Evolutionary conservation across 1,140 invertebrate genomes (phyloP), one percentile per base, ranked within the genome.

Genomic region (Coboldia fuscipes): DNA sequence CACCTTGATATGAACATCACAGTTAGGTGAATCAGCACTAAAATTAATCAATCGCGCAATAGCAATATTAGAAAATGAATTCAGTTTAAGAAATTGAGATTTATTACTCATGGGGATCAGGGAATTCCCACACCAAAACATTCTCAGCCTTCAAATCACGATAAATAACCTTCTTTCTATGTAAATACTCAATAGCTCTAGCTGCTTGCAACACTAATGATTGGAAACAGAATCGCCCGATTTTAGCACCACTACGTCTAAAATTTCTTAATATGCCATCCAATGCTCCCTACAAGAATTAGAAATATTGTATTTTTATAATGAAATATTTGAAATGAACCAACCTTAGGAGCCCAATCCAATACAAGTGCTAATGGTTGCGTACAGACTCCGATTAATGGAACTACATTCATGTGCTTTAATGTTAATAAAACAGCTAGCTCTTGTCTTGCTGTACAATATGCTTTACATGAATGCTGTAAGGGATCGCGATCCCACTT

Each of bases 101-200:
- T n/a, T n/a, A n/a, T n/a, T 36, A 43, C 42, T 37, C 52, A 34
- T 55, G 51, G 0, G 62, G 57, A 14, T 45, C 37, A 0, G 90
- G 90, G 55, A 97, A 70, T 36, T 79, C 70, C 90, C 90, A 99
- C 6, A 97, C 89, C 2, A 99, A 54, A 30, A 98, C 88, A 61
- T 99, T 99, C 52, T 98, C 93, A 1, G 89, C 88, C 62, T 99
- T 99, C 0, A 99, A 62, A 60, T 98, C 94, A 14, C 84, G 61
- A 52, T 98, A 97, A 36, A 98, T 93, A 4, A 98, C 90, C 38
- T 82, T 74, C 36, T 85, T 72, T 16, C 82, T 72, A 60, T 99
- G 94, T 3, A 99, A 62, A 58, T 97, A 98, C 51, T 94, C 89
- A 13, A 98, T 65, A 2, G 93, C 92, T 48, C 86, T 79, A 0